Conservation (phyloP, 53 echinoderm and acorn worm species). For the Patiria pectinifera region DNA sequence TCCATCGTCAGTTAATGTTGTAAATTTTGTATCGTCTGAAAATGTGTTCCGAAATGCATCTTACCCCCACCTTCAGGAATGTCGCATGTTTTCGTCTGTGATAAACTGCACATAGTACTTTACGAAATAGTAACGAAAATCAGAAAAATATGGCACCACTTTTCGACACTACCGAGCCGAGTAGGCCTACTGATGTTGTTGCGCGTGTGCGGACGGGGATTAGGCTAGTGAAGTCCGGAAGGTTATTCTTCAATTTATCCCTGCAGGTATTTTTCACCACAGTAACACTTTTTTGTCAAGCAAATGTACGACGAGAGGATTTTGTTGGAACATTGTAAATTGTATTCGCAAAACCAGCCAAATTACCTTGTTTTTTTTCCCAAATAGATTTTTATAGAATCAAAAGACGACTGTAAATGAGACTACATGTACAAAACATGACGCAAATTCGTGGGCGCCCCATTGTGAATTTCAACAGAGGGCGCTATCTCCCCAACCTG, state of each 20-base stretch:
- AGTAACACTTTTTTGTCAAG: too few relatives aligned
- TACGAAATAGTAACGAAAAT: constrained; percentile 1
- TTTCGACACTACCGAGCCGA: neutral
- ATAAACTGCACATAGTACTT: neutral
- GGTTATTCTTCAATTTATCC: too few relatives aligned
- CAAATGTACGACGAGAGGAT: too few relatives aligned
- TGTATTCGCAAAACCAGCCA: too few relatives aligned
- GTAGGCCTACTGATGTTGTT: neutral
- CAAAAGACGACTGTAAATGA: neutral
- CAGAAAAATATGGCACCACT: constrained; percentile 43
- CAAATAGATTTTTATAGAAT: too few relatives aligned
- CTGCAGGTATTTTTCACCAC: too few relatives aligned
- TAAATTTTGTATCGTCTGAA: neutral
- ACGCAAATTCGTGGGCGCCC: constrained; percentile 28
- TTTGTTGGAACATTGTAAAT: too few relatives aligned
- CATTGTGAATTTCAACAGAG: constrained; percentile 15
- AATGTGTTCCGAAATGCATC: neutral
- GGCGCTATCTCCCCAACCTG: neutral
- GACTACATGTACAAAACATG: neutral
- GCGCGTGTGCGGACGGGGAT: neutral
- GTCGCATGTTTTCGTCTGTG: neutral
- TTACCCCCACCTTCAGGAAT: constrained; percentile 15
- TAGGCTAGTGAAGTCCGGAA: neutral
- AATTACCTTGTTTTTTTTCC: too few relatives aligned
- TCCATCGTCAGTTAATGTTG: too few relatives aligned